Evolutionary conservation across 2,797 vertebrate species (phyloP), one percentile per base, ranked within the genome.

Genomic region (Chaetophractus vellerosus): DNA sequence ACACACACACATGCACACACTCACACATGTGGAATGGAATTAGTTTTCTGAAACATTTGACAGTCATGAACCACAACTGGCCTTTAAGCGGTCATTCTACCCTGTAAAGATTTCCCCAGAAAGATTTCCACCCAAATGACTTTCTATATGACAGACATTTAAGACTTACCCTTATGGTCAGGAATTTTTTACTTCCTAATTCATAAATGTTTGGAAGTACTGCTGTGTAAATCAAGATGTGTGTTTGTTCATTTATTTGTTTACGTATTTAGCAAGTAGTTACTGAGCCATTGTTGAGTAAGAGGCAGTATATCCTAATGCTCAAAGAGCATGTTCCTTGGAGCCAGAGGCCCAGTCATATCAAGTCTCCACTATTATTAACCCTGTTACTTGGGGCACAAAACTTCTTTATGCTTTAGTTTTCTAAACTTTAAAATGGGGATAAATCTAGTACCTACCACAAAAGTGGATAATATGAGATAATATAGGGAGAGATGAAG

Each of bases 291-390:
- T 6, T 36, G 4, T 36, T 31, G 55, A 76, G 21, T 21, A 5
- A n/a, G n/a, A 45, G 28, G 0, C 50, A 36, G 2, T 3, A 4
- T 12, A 4, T 28, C 9, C 8, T 61, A 10, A 9, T 19, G 14
- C 19, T 6, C 31, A 24, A 55, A 24, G 38, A 41, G 52, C 16
- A 7, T 48, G 9, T 36, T 18, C 26, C 11, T 41, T 78, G 26
- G 45, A 33, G 18, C 28, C 26, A 52, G 9, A 36, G 10, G 33
- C 8, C 33, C 21, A 6, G 0, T 33, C 38, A 11, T 7, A 11
- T 28, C 26, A 2, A 48, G 1, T 72, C 45, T 33, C 24, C 5
- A 26, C 61, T 68, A 19, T 55, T 31, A 45, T 84, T 50, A 61
- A 24, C 23, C 4, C 50, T 79, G 38, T 66, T 63, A 57, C 3